A percentile compares a stretch with the other conserved stretches of the same genome.
Evolutionary conservation across 1,140 invertebrate genomes (phyloP).

Genomic region (fruit fly (Drosophila melanogaster)): DNA sequence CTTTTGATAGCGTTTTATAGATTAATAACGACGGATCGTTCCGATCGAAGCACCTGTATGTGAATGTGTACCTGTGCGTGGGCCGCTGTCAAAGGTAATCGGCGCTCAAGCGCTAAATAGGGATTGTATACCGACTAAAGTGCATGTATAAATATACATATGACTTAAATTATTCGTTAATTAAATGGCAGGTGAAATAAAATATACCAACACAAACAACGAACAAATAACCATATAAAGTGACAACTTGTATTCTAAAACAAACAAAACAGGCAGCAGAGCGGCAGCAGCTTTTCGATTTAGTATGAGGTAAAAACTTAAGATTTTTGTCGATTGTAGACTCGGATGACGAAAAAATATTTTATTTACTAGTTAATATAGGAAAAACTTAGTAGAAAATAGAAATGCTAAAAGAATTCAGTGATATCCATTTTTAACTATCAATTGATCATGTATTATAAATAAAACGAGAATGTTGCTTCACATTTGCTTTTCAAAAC

Average conservation of each 20-base stretch:
- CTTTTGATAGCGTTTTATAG: slow-evolving; percentile 47
- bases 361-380: slow-evolving; percentile 1
- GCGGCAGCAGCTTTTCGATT: slow-evolving; percentile 23
- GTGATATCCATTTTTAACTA: too few relatives aligned
- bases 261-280: slow-evolving; percentile 33
- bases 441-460: background rate
- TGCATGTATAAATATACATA: slow-evolving; percentile 67
- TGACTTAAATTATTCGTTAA: slow-evolving; percentile 73
- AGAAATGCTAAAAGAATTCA: background rate
- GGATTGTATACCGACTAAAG: slow-evolving; percentile 51
- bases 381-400: background rate
- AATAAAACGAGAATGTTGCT: background rate
- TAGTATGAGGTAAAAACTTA: slow-evolving; percentile 9
- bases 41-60: slow-evolving; percentile 13
- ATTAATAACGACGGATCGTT: slow-evolving; percentile 35
- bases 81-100: slow-evolving; percentile 65
- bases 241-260: slow-evolving; percentile 43
- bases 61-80: slow-evolving; percentile 34
- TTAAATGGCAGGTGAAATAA: slow-evolving; percentile 59
- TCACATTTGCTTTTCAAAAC: background rate
- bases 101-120: slow-evolving; percentile 60
- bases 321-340: slow-evolving; percentile 12
- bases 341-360: background rate
- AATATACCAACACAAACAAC: slow-evolving; percentile 33
- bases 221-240: slow-evolving; percentile 69